These are phyloP conservation scores for Gymnothorax javanicus DNA, from an alignment of 2,797 vertebrate species.

Conservation along the genomic window DNA sequence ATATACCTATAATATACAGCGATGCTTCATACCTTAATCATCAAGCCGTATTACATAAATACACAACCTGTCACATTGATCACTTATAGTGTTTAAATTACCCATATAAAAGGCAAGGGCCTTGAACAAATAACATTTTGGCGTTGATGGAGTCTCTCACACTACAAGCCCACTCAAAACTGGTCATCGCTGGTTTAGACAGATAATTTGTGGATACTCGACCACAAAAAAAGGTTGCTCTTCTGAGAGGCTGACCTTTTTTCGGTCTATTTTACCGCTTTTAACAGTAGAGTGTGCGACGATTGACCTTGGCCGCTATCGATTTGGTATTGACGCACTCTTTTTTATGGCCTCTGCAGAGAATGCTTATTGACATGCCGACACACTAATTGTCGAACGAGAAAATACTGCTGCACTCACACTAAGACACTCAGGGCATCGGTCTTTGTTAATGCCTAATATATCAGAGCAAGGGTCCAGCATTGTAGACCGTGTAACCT, in stretches of 20 bases:
- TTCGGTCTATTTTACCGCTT: neutral
- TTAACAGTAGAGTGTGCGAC: neutral
- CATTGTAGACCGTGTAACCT: constrained; percentile 1
- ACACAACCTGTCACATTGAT: neutral
- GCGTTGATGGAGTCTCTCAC: neutral
- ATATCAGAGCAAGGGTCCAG: neutral
- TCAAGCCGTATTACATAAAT: neutral
- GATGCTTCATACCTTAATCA: neutral
- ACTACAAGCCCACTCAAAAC: neutral
- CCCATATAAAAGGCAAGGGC: too few relatives aligned
- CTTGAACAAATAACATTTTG: neutral
- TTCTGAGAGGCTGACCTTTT: neutral
- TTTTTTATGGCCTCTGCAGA: constrained; percentile 8
- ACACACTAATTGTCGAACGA: neutral
- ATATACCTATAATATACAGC: neutral
- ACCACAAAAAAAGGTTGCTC: neutral
- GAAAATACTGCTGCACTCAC: neutral
- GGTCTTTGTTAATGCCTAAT: constrained; percentile 3
- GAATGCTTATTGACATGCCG: neutral
- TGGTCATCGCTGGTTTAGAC: neutral
- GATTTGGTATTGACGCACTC: neutral
- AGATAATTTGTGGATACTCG: neutral
- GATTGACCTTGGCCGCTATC: neutral
- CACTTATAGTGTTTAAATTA: neutral
- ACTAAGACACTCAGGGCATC: neutral